Conservation (phyloP, 2,888 invertebrate species). For the Caradrina clavipalpis region DNA sequence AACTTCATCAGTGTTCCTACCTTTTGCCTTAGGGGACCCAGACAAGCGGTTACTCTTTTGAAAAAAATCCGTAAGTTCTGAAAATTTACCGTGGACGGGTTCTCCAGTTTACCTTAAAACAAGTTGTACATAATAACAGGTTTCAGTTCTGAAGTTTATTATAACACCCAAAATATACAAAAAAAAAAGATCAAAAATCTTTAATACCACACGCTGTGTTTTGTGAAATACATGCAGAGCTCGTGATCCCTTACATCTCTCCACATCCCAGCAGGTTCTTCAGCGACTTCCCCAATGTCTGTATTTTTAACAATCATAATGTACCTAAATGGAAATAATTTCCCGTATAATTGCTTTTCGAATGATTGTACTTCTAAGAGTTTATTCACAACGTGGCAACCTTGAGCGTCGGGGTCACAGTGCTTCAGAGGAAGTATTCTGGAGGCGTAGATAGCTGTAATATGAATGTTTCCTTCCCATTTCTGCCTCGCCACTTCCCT, state of each 20-base stretch:
- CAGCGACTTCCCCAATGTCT: constrained; percentile 1
- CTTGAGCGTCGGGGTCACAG: constrained; percentile 49
- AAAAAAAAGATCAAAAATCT: not conserved
- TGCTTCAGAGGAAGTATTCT: constrained; percentile 69
- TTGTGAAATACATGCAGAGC: constrained; percentile 71
- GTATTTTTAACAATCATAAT: constrained; percentile 28
- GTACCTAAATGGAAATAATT: constrained; percentile 62
- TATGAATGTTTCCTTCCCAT: constrained; percentile 56
- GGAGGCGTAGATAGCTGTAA: constrained; percentile 65
- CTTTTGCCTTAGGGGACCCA: no score
- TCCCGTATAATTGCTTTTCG: constrained; percentile 43
- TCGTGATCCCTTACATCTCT: constrained; percentile 72
- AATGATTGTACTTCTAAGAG: constrained; percentile 58
- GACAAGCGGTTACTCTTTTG: no score
- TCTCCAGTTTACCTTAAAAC: no score
- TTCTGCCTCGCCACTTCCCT: constrained; percentile 62
- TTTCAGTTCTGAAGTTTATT: constrained; percentile 2
- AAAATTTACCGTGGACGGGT: no score
- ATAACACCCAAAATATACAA: not conserved
- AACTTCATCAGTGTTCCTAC: no score
- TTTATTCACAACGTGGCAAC: constrained; percentile 56
- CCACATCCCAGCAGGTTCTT: constrained; percentile 61
- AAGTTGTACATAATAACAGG: no score
- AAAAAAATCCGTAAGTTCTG: no score
- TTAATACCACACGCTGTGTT: constrained; percentile 50